Evolutionary conservation across 2,113 vertebrate species (phyloP).

Genomic region (Crocuta crocuta): DNA sequence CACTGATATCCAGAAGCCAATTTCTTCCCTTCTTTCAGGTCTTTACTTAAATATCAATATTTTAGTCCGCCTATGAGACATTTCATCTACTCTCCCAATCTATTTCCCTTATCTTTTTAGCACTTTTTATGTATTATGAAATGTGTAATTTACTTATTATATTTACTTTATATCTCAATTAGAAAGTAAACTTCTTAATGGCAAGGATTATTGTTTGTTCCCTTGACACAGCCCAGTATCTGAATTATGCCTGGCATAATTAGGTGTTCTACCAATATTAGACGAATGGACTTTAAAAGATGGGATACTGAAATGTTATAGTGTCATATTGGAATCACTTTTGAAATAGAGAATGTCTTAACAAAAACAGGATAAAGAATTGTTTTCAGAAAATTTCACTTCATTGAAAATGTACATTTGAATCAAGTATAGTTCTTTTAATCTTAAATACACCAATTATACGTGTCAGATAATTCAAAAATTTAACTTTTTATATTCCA

Average conservation of each 20-base stretch:
- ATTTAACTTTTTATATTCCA: neutral
- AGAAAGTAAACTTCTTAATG: neutral
- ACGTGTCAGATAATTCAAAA: neutral
- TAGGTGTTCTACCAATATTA: neutral
- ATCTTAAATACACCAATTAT: constrained; percentile 7
- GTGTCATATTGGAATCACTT: neutral
- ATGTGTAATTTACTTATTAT: neutral
- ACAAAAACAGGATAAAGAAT: neutral
- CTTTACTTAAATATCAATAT: neutral
- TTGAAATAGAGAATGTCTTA: neutral
- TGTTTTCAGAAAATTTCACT: neutral
- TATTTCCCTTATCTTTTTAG: neutral
- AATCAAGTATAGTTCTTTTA: neutral
- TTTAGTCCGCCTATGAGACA: neutral
- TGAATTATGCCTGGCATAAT: neutral
- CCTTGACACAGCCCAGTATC: neutral
- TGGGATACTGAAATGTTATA: neutral
- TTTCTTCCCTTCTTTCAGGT: neutral
- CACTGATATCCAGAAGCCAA: neutral
- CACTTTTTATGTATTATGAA: neutral
- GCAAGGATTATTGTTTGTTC: neutral
- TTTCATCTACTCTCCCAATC: neutral
- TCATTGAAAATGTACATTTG: neutral
- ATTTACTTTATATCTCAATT: neutral
- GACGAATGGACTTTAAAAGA: neutral